Evolutionary conservation across 2,113 vertebrate species (phyloP).

Genomic region (Peromyscus californicus): DNA sequence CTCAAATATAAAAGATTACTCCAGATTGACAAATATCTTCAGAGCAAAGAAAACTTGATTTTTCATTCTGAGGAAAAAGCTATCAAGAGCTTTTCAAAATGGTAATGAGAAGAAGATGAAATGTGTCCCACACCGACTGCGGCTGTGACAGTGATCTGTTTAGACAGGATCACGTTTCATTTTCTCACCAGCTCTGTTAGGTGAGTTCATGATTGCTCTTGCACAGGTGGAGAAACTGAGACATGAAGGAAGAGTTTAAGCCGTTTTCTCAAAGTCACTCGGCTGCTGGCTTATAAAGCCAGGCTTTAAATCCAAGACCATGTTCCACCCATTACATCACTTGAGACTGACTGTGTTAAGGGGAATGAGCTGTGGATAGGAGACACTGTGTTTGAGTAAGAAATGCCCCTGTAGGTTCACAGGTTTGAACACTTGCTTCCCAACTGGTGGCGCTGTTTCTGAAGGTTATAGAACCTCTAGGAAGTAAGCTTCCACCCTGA

Average conservation of each 20-base stretch:
- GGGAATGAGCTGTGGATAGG: neutral
- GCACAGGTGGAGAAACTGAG: neutral
- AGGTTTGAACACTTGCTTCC: neutral
- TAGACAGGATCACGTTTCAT: neutral
- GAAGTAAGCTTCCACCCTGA: no score
- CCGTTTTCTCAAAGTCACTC: neutral
- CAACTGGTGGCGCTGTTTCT: neutral
- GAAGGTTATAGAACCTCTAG: neutral
- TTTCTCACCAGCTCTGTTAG: slow-evolving; percentile 27
- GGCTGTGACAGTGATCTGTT: neutral
- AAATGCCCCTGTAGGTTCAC: neutral
- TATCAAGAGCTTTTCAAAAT: slow-evolving; percentile 43
- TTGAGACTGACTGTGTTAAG: neutral
- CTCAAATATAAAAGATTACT: slow-evolving; percentile 28
- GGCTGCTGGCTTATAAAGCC: neutral
- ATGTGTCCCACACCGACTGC: neutral
- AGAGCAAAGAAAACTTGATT: slow-evolving; percentile 32
- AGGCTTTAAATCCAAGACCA: neutral
- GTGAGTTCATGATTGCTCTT: neutral
- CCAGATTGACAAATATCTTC: neutral
- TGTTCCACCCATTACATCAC: neutral
- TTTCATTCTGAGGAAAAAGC: neutral
- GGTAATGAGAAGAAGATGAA: neutral
- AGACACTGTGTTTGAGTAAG: neutral
- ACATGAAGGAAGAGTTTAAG: neutral